A percentile compares a stretch with the other conserved stretches of the same genome.
These are phyloP conservation scores for Tyto alba DNA, from an alignment of 2,113 vertebrate species.

Conservation along the genomic window DNA sequence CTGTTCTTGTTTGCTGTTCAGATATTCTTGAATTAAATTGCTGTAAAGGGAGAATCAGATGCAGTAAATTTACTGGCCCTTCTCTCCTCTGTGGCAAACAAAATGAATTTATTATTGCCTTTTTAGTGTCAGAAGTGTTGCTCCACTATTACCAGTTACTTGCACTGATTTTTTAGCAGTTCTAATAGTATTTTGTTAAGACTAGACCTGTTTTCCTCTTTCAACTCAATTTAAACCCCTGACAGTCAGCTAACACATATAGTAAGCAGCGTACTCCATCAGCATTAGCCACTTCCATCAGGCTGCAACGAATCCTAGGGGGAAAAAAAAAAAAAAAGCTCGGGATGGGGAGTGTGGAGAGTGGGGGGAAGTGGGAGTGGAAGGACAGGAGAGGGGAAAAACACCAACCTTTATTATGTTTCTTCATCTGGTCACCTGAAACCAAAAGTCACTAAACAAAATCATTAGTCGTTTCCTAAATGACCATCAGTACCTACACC, in stretches of 20 bases:
- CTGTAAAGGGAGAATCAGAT: neutral
- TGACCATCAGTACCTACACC: neutral
- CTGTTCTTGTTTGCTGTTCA: neutral
- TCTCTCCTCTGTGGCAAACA: neutral
- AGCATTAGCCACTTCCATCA: neutral
- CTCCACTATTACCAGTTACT: neutral
- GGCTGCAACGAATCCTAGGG: neutral
- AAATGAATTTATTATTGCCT: neutral
- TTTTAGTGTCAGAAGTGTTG: neutral
- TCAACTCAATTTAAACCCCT: neutral
- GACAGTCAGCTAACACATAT: neutral
- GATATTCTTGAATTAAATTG: neutral
- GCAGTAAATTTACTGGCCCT: neutral
- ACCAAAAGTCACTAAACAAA: neutral
- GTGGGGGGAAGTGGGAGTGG: no score
- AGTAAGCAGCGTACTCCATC: neutral
- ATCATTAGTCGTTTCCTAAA: neutral
- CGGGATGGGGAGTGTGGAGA: accelerated
- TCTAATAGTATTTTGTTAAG: neutral
- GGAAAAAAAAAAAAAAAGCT: neutral
- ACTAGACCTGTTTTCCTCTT: neutral
- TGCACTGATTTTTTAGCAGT: no score
- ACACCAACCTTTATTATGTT: neutral
- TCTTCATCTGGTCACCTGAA: neutral
- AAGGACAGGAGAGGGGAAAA: accelerated